Conservation (phyloP, 2,113 vertebrate genomes). For the Cephalopholis sonnerati region DNA sequence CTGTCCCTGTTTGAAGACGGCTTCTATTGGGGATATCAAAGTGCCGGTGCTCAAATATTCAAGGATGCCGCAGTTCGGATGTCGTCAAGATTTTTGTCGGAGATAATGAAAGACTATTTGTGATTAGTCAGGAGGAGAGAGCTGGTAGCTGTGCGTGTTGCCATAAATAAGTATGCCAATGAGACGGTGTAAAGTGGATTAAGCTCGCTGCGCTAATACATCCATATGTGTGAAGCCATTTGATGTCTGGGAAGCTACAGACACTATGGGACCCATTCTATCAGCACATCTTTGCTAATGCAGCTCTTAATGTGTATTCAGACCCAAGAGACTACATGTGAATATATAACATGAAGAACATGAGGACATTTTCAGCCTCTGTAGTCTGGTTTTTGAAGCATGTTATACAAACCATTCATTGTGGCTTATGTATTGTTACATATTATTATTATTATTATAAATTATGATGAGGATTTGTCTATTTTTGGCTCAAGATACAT, state of each 20-base stretch:
- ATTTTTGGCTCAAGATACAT: neutral
- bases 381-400: neutral
- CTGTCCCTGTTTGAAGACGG: conserved; percentile 32
- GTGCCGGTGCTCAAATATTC: conserved; percentile 35
- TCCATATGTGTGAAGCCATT: conserved; percentile 39
- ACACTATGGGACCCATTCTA: conserved; percentile 22
- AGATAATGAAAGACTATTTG: conserved; percentile 77
- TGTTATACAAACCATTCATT: neutral
- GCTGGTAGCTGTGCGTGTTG: conserved; percentile 51
- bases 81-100: conserved; percentile 50
- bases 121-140: conserved; percentile 59
- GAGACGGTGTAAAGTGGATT: conserved; percentile 74
- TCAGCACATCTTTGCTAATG: conserved; percentile 32
- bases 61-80: conserved; percentile 36
- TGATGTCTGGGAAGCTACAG: conserved; percentile 49
- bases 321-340: neutral
- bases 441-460: neutral
- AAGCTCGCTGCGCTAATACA: conserved; percentile 55
- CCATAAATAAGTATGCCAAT: conserved; percentile 77
- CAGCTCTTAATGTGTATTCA: conserved; percentile 19
- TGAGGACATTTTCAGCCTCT: neutral
- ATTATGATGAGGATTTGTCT: neutral
- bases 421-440: neutral
- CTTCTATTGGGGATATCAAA: conserved; percentile 55
- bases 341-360: neutral